A percentile compares a stretch with the other conserved stretches of the same genome.
Conservation (phyloP, 2,113 vertebrate genomes). For the Silurus asotus region DNA sequence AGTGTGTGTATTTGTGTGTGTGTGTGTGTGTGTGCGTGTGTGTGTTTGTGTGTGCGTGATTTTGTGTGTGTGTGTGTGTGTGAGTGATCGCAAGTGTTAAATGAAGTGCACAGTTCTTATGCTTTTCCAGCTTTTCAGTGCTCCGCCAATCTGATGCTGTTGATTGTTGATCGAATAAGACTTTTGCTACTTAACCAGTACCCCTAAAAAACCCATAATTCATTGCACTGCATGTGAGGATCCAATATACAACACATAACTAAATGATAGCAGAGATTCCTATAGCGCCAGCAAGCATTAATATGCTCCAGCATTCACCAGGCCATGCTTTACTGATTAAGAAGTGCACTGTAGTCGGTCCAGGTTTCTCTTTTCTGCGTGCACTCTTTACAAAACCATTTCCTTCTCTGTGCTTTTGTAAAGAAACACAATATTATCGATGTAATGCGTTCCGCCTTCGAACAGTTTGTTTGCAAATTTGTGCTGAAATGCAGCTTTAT, state of each 20-base stretch:
- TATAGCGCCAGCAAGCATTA: conserved; percentile 40
- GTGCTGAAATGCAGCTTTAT: not conserved
- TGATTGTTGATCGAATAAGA: not conserved
- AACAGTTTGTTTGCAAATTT: not conserved
- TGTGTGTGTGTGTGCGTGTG: conserved; percentile 7
- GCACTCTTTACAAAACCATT: not conserved
- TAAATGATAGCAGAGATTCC: conserved; percentile 44
- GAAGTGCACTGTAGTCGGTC: not conserved
- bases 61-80: conserved; percentile 17
- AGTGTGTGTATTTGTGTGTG: conserved; percentile 12
- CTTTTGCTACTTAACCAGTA: not conserved
- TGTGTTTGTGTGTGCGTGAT: not conserved
- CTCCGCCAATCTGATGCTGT: not conserved
- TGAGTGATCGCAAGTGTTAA: not conserved
- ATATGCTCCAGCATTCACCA: conserved; percentile 44
- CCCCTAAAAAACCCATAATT: conserved; percentile 16
- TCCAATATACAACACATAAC: not conserved
- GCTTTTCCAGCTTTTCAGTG: not conserved
- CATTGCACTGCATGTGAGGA: not conserved
- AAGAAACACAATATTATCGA: not conserved
- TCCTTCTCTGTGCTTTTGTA: not conserved
- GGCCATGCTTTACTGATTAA: conserved; percentile 49
- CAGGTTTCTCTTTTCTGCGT: not conserved
- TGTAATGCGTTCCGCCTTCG: no score
- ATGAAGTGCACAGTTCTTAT: not conserved